Percentiles rank a stretch among this genome's conserved stretches.
These are phyloP conservation scores for Reticulitermes speratus DNA, from an alignment of 1,140 invertebrate species.

Conservation along the genomic window DNA sequence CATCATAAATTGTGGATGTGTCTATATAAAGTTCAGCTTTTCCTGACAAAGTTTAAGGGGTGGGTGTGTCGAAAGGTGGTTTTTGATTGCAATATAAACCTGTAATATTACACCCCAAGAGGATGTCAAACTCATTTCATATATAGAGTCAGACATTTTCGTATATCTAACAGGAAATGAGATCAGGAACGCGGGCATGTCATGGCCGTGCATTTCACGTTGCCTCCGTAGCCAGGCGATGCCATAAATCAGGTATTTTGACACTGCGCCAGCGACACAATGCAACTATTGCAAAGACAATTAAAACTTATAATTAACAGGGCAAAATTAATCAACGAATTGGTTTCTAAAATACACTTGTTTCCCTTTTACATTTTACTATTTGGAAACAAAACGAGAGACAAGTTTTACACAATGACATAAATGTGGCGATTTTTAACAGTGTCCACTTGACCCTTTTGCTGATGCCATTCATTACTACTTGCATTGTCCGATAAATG, in stretches of 20 bases:
- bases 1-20: too few relatives aligned
- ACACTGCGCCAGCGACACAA: neutral
- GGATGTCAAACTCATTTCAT: neutral
- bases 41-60: too few relatives aligned
- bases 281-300: neutral
- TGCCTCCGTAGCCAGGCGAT: too few relatives aligned
- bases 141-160: neutral
- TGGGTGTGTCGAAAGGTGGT: too few relatives aligned
- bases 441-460: neutral
- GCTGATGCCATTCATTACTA: neutral
- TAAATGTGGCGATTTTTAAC: neutral
- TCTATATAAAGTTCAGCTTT: too few relatives aligned
- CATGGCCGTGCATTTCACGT: neutral
- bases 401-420: neutral
- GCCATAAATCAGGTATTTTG: too few relatives aligned
- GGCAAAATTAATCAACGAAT: neutral
- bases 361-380: neutral
- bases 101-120: neutral
- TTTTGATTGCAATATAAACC: neutral
- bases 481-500: neutral
- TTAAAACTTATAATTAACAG: conserved; percentile 1
- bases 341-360: neutral
- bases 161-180: neutral
- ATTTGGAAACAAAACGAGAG: neutral
- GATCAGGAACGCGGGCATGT: neutral